phyloP scores from a whole-genome alignment of 2,113 vertebrate species.

The Cyanoliseus patagonus region DNA sequence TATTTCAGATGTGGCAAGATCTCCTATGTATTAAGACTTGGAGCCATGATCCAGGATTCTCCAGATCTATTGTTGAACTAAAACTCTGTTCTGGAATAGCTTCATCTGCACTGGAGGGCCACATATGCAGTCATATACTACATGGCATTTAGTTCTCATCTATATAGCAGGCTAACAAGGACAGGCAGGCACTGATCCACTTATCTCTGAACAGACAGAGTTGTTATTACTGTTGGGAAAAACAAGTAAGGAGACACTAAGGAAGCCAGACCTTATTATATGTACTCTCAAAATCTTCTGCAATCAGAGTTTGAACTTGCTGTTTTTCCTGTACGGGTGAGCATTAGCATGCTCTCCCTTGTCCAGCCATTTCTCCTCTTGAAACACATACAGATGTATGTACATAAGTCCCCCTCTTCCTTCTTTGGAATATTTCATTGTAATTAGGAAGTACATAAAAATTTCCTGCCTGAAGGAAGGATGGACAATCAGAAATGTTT shows the following conservation, averaged over 20 bases:
- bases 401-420: not conserved
- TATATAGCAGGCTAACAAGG: not conserved
- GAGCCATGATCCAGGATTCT: not conserved
- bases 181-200: not conserved
- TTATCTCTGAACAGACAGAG: not conserved
- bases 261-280: not conserved
- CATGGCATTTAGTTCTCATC: not conserved
- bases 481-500: not conserved
- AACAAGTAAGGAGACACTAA: not conserved
- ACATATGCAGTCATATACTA: not conserved
- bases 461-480: not conserved
- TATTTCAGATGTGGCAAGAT: not conserved
- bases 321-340: not conserved
- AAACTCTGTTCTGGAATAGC: not conserved
- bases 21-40: rapidly evolving
- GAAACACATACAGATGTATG: not conserved
- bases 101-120: not conserved
- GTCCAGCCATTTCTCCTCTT: not conserved
- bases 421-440: not conserved
- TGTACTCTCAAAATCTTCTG: not conserved
- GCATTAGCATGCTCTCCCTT: not conserved
- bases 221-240: not conserved
- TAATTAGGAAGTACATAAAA: not conserved
- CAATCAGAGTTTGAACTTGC: not conserved
- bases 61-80: not conserved